These are phyloP conservation scores for Saguinus imperator DNA, from an alignment of 2,113 vertebrate genomes.

Conservation along the genomic window DNA sequence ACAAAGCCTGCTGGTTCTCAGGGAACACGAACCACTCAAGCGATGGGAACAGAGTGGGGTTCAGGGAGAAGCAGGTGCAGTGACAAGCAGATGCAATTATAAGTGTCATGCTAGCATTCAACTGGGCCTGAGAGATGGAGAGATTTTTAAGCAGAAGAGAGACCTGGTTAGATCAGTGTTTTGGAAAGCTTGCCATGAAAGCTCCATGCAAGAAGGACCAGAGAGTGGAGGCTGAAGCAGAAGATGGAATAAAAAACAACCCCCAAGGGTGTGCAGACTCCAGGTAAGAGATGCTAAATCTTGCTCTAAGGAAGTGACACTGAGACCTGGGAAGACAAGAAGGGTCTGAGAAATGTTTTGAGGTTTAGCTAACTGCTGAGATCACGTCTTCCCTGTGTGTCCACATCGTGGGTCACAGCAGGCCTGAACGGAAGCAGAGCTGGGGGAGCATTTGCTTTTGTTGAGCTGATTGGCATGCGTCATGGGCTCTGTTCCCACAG, in stretches of 20 bases:
- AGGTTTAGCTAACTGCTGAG: neutral
- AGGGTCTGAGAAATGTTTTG: neutral
- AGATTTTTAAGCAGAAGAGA: neutral
- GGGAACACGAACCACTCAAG: neutral
- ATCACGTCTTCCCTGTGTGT: neutral
- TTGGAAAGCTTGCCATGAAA: neutral
- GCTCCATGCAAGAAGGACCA: accelerated
- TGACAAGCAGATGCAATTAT: neutral
- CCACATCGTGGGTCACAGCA: neutral
- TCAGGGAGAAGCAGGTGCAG: neutral
- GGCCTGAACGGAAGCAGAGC: neutral
- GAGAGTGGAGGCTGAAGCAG: neutral
- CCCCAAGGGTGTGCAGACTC: neutral
- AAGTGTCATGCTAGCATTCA: neutral
- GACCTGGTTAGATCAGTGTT: neutral
- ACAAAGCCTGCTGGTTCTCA: neutral
- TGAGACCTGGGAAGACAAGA: neutral
- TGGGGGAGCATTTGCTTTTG: neutral
- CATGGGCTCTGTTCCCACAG: neutral
- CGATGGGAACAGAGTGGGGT: accelerated
- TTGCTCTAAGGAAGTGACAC: no score
- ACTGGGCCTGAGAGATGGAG: accelerated
- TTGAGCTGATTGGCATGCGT: neutral
- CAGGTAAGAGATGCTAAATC: neutral
- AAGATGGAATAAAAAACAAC: neutral